Evolutionary conservation across 1,140 invertebrate genomes (phyloP).

Genomic region (Pantala flavescens): DNA sequence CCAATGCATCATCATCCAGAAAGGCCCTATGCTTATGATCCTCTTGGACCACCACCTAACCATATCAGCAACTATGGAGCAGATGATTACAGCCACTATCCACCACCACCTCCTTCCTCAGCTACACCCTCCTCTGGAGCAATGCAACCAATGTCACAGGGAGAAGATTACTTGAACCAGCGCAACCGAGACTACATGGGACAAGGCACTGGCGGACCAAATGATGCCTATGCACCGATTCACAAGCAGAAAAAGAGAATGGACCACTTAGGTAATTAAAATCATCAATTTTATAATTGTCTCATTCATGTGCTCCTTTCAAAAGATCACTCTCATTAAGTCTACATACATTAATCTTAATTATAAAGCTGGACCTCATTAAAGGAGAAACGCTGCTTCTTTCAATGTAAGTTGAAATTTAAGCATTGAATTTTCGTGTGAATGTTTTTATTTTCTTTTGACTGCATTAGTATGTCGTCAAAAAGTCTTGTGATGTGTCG

Average conservation of each 20-base stretch:
- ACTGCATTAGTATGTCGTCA: no score
- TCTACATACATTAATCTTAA: no score
- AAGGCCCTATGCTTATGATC: conserved; percentile 25
- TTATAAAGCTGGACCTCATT: no score
- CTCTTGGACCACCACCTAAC: conserved; percentile 20
- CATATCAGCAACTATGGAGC: conserved; percentile 24
- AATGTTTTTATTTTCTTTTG: no score
- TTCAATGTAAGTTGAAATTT: no score
- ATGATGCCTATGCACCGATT: conserved; percentile 70
- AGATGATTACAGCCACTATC: conserved; percentile 30
- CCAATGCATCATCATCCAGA: conserved; percentile 14
- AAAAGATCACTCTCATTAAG: no score
- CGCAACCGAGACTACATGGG: conserved; percentile 19
- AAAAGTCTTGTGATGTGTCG: no score
- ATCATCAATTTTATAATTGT: neutral
- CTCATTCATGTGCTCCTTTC: no score
- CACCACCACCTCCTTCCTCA: conserved; percentile 19
- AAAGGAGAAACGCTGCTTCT: no score
- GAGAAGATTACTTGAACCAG: conserved; percentile 23
- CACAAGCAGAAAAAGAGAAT: conserved; percentile 75
- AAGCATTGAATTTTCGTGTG: no score
- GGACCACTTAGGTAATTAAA: conserved; percentile 42
- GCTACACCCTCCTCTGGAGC: neutral
- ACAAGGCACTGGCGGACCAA: neutral
- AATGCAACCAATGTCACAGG: conserved; percentile 1